These are phyloP conservation scores for Martes martes DNA, from an alignment of 2,113 vertebrate species.

Conservation along the genomic window DNA sequence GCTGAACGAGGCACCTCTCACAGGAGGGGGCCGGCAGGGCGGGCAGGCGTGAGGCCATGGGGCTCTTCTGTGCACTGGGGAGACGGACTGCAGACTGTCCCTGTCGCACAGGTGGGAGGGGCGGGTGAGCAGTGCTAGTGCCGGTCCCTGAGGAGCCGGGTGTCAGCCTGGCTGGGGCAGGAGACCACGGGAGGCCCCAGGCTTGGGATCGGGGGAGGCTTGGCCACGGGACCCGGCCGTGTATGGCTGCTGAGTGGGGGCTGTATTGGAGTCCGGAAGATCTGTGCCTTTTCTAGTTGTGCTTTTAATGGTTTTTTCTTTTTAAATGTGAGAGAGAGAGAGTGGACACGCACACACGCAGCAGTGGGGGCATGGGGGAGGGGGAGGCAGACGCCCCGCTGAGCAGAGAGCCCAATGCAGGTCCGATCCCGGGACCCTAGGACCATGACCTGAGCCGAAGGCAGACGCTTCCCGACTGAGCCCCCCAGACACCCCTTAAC, in stretches of 20 bases:
- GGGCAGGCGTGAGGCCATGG: fast-evolving
- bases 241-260: neutral
- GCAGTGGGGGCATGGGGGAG: no score
- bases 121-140: fast-evolving
- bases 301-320: neutral
- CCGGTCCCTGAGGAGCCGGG: neutral
- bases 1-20: fast-evolving
- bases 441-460: neutral
- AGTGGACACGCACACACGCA: fast-evolving
- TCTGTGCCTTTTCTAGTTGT: neutral
- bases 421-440: no score
- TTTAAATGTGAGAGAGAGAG: no score
- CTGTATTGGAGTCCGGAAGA: neutral
- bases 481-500: neutral
- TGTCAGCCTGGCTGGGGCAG: fast-evolving
- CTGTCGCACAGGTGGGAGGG: neutral
- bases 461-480: neutral
- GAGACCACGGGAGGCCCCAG: neutral
- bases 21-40: neutral
- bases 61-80: fast-evolving
- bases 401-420: neutral
- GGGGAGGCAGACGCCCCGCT: neutral
- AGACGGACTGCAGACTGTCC: neutral
- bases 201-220: neutral
- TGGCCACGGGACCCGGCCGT: neutral